phyloP scores from a whole-genome alignment of 1,140 invertebrate species.

The Nephila pilipes region DNA sequence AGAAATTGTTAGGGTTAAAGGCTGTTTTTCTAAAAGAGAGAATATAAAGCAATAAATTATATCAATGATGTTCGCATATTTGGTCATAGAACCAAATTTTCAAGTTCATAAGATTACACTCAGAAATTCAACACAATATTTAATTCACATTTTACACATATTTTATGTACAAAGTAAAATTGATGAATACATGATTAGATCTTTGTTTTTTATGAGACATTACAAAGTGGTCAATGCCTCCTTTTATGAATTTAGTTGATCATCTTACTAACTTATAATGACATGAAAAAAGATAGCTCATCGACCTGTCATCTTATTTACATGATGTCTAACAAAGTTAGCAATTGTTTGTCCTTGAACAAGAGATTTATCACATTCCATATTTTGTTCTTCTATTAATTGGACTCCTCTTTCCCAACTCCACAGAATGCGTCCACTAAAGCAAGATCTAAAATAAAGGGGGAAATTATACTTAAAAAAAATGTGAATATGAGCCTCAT shows the following conservation, averaged over 20 bases:
- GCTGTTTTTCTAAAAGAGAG: too few species aligned
- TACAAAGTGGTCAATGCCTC: background rate
- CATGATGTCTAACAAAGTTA: constrained; percentile 4
- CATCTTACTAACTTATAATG: background rate
- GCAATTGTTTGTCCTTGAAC: constrained; percentile 43
- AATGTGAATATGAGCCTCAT: background rate
- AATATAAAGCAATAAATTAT: too few species aligned
- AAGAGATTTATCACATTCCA: background rate
- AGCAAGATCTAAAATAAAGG: constrained; percentile 69
- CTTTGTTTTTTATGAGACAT: background rate
- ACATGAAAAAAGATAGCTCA: background rate
- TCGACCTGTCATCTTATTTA: constrained; percentile 41
- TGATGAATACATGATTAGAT: background rate
- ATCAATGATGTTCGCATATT: too few species aligned
- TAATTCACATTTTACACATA: background rate
- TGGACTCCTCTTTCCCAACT: constrained; percentile 74
- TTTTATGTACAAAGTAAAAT: constrained; percentile 24
- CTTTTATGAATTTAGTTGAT: background rate
- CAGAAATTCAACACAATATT: background rate
- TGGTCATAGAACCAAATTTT: too few species aligned
- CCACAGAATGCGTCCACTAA: constrained; percentile 66
- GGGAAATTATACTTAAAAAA: background rate
- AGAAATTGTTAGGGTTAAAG: too few species aligned
- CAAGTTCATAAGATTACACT: too few species aligned
- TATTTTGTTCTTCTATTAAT: constrained; percentile 51